Conservation (phyloP, 2,888 invertebrate genomes). For the Perithous albicinctus region DNA sequence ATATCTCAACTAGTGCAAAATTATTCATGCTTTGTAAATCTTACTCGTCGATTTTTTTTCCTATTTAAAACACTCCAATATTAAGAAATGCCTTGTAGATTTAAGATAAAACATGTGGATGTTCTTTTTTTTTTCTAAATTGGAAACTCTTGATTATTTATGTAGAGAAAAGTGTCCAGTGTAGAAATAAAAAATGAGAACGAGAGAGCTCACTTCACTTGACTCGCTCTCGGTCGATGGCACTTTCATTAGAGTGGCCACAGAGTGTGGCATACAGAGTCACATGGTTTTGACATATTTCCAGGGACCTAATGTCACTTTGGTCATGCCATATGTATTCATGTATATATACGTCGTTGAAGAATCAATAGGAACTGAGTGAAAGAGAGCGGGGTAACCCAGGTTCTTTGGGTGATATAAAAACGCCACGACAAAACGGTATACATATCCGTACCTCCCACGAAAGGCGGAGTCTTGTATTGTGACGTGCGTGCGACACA, state of each 20-base stretch:
- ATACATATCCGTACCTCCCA: slow-evolving; percentile 31
- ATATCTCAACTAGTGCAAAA: too few species aligned
- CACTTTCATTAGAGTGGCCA: slow-evolving; percentile 54
- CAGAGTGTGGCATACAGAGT: slow-evolving; percentile 22
- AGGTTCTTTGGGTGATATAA: slow-evolving; percentile 41
- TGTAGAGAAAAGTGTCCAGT: background rate
- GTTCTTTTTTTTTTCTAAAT: too few species aligned
- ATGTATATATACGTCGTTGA: slow-evolving; percentile 50
- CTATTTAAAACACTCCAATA: too few species aligned
- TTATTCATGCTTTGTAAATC: too few species aligned
- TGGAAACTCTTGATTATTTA: background rate
- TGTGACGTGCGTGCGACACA: slow-evolving; percentile 52
- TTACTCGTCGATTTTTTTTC: too few species aligned
- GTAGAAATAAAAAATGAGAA: slow-evolving; percentile 1
- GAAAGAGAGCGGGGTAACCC: slow-evolving; percentile 28
- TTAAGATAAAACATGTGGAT: too few species aligned
- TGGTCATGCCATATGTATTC: slow-evolving; percentile 36
- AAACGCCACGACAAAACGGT: slow-evolving; percentile 54
- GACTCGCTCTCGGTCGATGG: slow-evolving; percentile 31
- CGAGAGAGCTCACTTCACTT: slow-evolving; percentile 12
- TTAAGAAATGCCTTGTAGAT: too few species aligned
- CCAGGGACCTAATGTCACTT: slow-evolving; percentile 42
- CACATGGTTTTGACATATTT: slow-evolving; percentile 46
- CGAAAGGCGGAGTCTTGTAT: slow-evolving; percentile 39
- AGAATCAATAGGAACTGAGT: slow-evolving; percentile 54